Percentiles rank a stretch among this genome's conserved stretches.
Evolutionary conservation across 2,797 vertebrate species (phyloP).

Genomic region (Channa striata): DNA sequence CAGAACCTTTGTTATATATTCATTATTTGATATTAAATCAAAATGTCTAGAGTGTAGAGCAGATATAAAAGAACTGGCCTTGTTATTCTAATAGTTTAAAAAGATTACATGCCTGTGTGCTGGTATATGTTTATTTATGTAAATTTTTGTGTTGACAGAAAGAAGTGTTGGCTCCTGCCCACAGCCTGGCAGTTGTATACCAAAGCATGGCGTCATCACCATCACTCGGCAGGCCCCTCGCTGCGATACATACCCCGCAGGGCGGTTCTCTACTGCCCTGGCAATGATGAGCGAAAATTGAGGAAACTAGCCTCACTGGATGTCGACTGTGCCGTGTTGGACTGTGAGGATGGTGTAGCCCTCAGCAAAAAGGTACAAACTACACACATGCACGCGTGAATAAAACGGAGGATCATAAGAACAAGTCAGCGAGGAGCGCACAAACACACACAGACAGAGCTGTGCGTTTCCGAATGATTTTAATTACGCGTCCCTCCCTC

Average conservation of each 20-base stretch:
- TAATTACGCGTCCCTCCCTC: constrained; percentile 53
- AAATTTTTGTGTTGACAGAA: constrained; percentile 73
- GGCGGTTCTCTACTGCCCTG: constrained; percentile 96
- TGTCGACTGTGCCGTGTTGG: constrained; percentile 95
- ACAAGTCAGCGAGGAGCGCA: constrained; percentile 4
- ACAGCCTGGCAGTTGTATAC: constrained; percentile 61
- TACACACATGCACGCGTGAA: constrained; percentile 31
- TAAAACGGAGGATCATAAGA: constrained; percentile 17
- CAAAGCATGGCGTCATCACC: constrained; percentile 68
- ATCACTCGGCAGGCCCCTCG: constrained; percentile 73
- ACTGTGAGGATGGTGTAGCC: constrained; percentile 98
- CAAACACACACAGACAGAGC: constrained; percentile 37
- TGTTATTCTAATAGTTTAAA: too few species aligned
- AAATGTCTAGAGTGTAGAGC: too few species aligned
- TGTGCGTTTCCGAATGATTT: constrained; percentile 47
- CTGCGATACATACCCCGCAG: constrained; percentile 92
- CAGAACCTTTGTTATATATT: too few species aligned
- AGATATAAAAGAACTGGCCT: too few species aligned
- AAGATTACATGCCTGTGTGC: constrained; percentile 17
- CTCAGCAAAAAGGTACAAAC: constrained; percentile 92
- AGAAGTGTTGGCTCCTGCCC: constrained; percentile 57
- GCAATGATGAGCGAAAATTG: constrained; percentile 95
- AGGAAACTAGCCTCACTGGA: constrained; percentile 90
- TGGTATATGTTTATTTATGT: constrained; percentile 45
- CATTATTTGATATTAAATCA: too few species aligned